These are phyloP conservation scores for Oreocharis arfaki DNA, from an alignment of 2,113 vertebrate genomes.

Conservation along the genomic window DNA sequence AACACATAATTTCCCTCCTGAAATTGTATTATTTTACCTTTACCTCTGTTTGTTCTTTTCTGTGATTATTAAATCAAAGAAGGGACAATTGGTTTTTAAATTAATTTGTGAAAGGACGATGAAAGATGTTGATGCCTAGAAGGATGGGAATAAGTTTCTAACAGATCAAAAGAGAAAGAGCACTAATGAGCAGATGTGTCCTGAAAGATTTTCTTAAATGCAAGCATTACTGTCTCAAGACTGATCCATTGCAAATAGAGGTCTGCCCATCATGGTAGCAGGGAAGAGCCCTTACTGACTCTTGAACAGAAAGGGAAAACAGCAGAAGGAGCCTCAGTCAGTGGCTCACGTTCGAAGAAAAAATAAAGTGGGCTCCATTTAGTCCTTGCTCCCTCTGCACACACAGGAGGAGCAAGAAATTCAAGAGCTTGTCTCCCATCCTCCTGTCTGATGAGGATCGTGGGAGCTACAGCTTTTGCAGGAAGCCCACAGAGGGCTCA, in stretches of 20 bases:
- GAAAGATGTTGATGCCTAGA: background rate
- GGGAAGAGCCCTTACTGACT: background rate
- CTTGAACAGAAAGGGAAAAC: background rate
- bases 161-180: background rate
- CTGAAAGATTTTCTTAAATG: background rate
- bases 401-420: background rate
- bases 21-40: background rate
- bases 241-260: background rate
- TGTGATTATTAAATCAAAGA: constrained; percentile 4
- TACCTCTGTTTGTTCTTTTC: background rate
- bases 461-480: background rate
- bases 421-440: background rate
- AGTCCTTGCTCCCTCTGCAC: background rate
- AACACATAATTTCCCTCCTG: background rate
- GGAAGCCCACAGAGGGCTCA: background rate
- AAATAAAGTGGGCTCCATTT: background rate
- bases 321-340: background rate
- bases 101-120: background rate
- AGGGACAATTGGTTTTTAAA: background rate
- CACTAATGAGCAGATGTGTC: background rate
- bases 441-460: background rate
- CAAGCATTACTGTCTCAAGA: background rate
- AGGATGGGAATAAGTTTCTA: background rate
- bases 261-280: background rate
- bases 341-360: background rate